These are phyloP conservation scores for Achatina immaculata DNA, from an alignment of 1,140 invertebrate genomes.

Conservation along the genomic window DNA sequence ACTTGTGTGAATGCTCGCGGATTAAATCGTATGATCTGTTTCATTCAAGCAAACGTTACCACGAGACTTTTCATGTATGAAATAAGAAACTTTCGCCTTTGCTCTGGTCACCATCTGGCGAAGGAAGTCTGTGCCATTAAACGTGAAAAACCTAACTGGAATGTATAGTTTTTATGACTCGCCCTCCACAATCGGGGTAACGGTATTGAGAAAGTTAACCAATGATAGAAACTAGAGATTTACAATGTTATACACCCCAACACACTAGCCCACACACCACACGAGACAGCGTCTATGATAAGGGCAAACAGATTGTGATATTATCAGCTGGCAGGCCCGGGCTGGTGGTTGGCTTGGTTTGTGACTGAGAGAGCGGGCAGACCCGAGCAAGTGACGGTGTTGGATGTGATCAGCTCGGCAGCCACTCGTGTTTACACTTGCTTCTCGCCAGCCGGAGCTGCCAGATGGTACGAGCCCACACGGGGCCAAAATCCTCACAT, in stretches of 20 bases:
- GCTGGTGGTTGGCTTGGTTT: not conserved
- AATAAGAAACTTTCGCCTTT: too few relatives aligned
- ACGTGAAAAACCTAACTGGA: too few relatives aligned
- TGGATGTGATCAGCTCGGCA: not conserved
- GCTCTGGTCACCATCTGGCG: not conserved
- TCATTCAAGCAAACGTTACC: too few relatives aligned
- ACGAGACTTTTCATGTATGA: too few relatives aligned
- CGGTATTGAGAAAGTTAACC: not conserved
- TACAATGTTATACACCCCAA: not conserved
- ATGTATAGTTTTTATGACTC: too few relatives aligned
- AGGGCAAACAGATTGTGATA: not conserved
- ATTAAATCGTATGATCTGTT: too few relatives aligned
- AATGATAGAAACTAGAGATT: not conserved
- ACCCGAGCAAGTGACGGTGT: slow-evolving; percentile 9
- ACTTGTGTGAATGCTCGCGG: too few relatives aligned
- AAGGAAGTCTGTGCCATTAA: too few relatives aligned
- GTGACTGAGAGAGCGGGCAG: not conserved
- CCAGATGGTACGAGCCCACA: slow-evolving; percentile 29
- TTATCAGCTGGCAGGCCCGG: not conserved
- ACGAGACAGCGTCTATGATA: not conserved
- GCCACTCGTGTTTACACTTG: not conserved
- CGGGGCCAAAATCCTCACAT: not conserved
- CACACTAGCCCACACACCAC: slow-evolving; percentile 2
- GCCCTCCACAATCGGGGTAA: too few relatives aligned
- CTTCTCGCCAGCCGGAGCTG: not conserved